phyloP scores from a whole-genome alignment of 2,888 invertebrate species.

The Dioctria linearis region DNA sequence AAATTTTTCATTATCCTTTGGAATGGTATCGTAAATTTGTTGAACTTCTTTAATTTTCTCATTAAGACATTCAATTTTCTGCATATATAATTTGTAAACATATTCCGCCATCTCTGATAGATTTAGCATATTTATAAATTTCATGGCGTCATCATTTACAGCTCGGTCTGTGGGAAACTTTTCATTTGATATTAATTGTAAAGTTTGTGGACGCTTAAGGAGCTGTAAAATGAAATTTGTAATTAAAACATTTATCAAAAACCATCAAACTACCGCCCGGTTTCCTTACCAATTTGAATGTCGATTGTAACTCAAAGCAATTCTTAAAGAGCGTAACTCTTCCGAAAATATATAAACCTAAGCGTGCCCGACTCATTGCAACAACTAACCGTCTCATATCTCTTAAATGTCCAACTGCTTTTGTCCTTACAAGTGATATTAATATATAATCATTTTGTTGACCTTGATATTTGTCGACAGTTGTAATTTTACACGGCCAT shows the following conservation, averaged over 20 bases:
- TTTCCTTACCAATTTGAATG: slow-evolving; percentile 85
- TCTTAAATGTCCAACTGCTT: slow-evolving; percentile 97
- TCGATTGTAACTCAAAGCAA: slow-evolving; percentile 96
- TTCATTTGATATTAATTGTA: slow-evolving; percentile 87
- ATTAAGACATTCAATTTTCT: slow-evolving; percentile 79
- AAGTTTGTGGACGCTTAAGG: slow-evolving; percentile 83
- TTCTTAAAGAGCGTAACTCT: slow-evolving; percentile 93
- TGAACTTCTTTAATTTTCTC: slow-evolving; percentile 61
- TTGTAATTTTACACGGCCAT: slow-evolving; percentile 91
- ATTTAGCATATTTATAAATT: slow-evolving; percentile 76
- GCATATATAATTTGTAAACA: slow-evolving; percentile 93
- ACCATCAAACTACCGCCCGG: slow-evolving; percentile 25
- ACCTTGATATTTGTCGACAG: slow-evolving; percentile 99
- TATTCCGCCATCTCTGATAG: slow-evolving; percentile 97
- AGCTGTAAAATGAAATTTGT: slow-evolving; percentile 73
- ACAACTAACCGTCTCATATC: slow-evolving; percentile 97
- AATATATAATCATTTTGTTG: slow-evolving; percentile 99
- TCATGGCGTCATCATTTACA: slow-evolving; percentile 70
- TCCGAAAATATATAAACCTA: slow-evolving; percentile 97
- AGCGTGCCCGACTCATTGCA: slow-evolving; percentile 96
- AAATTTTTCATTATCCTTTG: slow-evolving; percentile 70
- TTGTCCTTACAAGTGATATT: slow-evolving; percentile 94
- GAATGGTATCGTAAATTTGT: slow-evolving; percentile 67
- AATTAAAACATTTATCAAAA: slow-evolving; percentile 1
- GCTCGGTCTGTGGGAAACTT: slow-evolving; percentile 81